Evolutionary conservation across 2,113 vertebrate genomes (phyloP).

Genomic region (Craseonycteris thonglongyai): DNA sequence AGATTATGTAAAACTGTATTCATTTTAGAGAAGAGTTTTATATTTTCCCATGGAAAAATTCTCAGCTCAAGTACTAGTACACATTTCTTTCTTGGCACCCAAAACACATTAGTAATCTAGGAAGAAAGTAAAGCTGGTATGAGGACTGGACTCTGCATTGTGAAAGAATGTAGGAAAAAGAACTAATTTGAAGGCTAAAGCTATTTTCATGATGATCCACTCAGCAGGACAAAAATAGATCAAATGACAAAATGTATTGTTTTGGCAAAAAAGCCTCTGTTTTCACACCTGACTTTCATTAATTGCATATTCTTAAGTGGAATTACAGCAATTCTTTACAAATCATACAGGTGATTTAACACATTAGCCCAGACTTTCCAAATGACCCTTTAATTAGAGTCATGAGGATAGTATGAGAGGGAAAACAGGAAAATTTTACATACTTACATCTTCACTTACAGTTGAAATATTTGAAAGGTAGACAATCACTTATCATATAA

Average conservation of each 20-base stretch:
- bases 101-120: not conserved
- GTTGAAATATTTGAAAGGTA: slow-evolving; percentile 4
- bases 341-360: slow-evolving; percentile 73
- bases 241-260: slow-evolving; percentile 48
- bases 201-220: slow-evolving; percentile 9
- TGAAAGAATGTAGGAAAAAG: slow-evolving; percentile 41
- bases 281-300: slow-evolving; percentile 64
- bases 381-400: slow-evolving; percentile 49
- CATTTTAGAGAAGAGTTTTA: not conserved
- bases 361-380: slow-evolving; percentile 56
- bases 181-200: slow-evolving; percentile 56
- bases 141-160: not conserved
- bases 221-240: slow-evolving; percentile 73
- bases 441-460: not conserved
- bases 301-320: slow-evolving; percentile 70
- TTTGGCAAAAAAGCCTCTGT: slow-evolving; percentile 33
- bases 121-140: slow-evolving; percentile 8
- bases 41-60: not conserved
- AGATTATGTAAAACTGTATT: not conserved
- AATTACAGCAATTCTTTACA: slow-evolving; percentile 65
- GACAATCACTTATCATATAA: not conserved
- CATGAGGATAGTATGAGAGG: slow-evolving; percentile 9
- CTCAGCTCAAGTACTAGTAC: slow-evolving; percentile 15
- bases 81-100: not conserved
- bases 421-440: slow-evolving; percentile 6